These are phyloP conservation scores for Percopsis transmontana DNA, from an alignment of 2,113 vertebrate species.

Conservation along the genomic window DNA sequence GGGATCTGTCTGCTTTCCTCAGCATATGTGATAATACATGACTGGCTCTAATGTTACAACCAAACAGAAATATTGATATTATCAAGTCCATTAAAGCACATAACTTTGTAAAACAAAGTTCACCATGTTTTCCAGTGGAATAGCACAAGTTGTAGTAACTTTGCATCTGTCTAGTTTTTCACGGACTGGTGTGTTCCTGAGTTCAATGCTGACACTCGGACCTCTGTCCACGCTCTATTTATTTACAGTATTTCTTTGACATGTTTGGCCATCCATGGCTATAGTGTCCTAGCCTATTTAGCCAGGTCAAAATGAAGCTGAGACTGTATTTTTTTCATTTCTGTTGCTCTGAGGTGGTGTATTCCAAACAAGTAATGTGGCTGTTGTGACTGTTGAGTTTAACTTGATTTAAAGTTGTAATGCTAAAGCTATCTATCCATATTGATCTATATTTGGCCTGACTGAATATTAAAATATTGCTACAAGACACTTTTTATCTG, in stretches of 20 bases:
- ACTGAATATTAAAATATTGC: too few species aligned
- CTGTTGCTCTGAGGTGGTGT: too few species aligned
- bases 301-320: too few species aligned
- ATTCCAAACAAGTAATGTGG: too few species aligned
- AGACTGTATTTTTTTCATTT: too few species aligned
- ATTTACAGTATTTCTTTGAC: conserved; percentile 45
- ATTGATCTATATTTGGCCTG: too few species aligned
- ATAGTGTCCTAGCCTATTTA: too few species aligned
- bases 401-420: too few species aligned
- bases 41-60: background rate
- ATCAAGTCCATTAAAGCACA: conserved; percentile 3
- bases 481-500: too few species aligned
- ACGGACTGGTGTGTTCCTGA: conserved; percentile 44
- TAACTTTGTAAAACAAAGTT: background rate
- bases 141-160: conserved; percentile 30
- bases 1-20: background rate
- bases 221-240: conserved; percentile 41
- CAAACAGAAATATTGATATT: conserved; percentile 25
- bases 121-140: conserved; percentile 2
- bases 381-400: too few species aligned
- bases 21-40: background rate
- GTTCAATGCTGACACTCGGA: conserved; percentile 43
- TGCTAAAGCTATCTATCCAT: too few species aligned
- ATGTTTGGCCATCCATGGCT: conserved; percentile 45
- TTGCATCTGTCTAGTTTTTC: conserved; percentile 41